Base-by-base conservation (phyloP, 2,888 invertebrate genomes). In the Cinara cedri region DNA sequence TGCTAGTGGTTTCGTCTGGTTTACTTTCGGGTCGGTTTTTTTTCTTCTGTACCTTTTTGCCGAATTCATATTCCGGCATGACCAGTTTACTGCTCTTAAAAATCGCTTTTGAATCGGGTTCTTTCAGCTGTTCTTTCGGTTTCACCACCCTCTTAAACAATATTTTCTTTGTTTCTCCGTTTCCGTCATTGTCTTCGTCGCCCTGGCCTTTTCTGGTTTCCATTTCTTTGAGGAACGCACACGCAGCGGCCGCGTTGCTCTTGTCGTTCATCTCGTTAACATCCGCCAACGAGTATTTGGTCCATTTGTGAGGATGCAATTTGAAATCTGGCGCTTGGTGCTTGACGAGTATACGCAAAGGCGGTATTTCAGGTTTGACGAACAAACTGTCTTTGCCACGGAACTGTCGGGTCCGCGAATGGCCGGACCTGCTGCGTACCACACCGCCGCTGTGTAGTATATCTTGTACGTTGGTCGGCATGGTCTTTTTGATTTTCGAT, bases 231-330 rank as follows among this genome's bases (percentile, higher is more conserved):
- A 82, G 21, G 46, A 82, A 82, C 3, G 81, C 76, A 71, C 81
- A 81, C 2, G 82, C 82, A 1, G 78, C 78, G 13, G 76, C 74
- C n/a, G 81, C 66, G 26, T 82, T 82, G 13, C 81, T 81, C 24
- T 72, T 74, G 26, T 82, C 82, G 3, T 81, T 81, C 81, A 82
- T 81, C 1, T 81, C 78, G 24, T 81, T 81, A 1, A 82, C 82
- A 24, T 81, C 81, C 11, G 68, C 65, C 24, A 82, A 68, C 24
- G 81, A 76, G 26, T 82, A 82, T n/a, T 81, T 82, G 34, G 81
- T 81, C 82, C 82, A 82, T 51, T 81, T 81, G 16, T 76, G 74
- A 2, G 81, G 74, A 34, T 72, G 60, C 11, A 81, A 66, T 42
- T 81, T 72, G 57, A 66, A 81, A 57, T 81, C 81, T 4, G 78